phyloP scores from a whole-genome alignment of 2,888 invertebrate genomes.

The Tetranychus piercei region DNA sequence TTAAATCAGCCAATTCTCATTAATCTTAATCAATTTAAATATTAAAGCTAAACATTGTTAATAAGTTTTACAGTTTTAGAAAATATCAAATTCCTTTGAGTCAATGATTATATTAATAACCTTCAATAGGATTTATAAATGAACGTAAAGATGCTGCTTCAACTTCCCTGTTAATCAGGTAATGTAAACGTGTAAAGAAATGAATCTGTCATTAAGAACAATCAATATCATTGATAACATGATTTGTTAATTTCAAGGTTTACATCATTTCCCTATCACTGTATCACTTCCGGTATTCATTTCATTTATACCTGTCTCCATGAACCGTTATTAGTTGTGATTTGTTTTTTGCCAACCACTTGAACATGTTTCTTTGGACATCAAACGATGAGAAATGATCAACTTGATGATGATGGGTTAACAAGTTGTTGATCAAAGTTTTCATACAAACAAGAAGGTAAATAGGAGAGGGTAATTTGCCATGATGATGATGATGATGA shows the following conservation, averaged over 20 bases:
- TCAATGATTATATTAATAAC: no score
- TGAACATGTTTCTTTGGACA: no score
- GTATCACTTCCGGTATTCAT: neutral
- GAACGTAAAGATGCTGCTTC: no score
- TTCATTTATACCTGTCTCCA: neutral
- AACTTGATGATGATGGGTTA: neutral
- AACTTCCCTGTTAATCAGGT: neutral
- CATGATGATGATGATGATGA: neutral
- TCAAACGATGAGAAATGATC: neutral
- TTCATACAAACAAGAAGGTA: neutral
- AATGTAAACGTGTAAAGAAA: neutral
- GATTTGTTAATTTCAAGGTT: neutral
- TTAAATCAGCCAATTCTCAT: neutral
- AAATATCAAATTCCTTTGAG: no score
- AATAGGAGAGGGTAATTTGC: neutral
- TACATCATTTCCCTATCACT: neutral
- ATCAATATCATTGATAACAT: neutral
- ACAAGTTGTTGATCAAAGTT: neutral
- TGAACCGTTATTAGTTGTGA: no score
- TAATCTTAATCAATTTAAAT: neutral
- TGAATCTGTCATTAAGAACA: neutral
- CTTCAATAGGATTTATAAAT: no score
- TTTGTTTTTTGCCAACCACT: no score
- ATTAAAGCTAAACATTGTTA: neutral
- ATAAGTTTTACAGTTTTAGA: no score